phyloP scores from a whole-genome alignment of 2,888 invertebrate species.

The Mimumesa dahlbomi region DNA sequence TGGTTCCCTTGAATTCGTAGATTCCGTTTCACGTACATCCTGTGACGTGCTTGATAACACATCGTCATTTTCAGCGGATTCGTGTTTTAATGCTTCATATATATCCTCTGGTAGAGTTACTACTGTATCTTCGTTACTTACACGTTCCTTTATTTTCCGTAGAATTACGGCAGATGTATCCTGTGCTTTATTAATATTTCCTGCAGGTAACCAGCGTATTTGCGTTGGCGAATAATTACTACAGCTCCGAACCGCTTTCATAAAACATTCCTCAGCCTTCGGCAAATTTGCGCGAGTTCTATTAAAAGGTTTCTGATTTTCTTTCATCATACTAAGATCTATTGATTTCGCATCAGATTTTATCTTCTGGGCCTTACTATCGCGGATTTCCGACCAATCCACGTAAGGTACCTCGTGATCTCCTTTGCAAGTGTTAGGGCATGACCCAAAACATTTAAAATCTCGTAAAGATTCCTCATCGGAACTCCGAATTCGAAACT shows the following conservation, averaged over 20 bases:
- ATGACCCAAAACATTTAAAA: background rate
- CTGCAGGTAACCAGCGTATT: slow-evolving; percentile 45
- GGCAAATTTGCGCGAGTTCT: background rate
- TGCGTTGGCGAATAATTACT: slow-evolving; percentile 13
- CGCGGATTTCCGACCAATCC: slow-evolving; percentile 13
- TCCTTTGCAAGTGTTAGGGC: background rate
- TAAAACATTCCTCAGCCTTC: slow-evolving; percentile 27
- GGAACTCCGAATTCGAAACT: background rate
- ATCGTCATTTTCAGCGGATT: too few relatives aligned
- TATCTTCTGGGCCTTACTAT: background rate
- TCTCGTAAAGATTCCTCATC: slow-evolving; percentile 14
- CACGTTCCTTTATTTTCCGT: background rate
- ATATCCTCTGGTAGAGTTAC: too few relatives aligned
- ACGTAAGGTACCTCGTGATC: background rate
- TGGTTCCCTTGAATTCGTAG: background rate
- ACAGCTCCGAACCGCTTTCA: slow-evolving; percentile 28
- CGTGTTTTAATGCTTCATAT: too few relatives aligned
- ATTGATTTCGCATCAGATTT: background rate
- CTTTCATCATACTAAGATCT: background rate
- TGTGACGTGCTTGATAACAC: too few relatives aligned
- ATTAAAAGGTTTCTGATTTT: background rate
- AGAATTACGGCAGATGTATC: slow-evolving; percentile 1
- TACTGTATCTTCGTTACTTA: background rate
- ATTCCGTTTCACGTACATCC: background rate
- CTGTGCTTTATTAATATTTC: slow-evolving; percentile 35